phyloP scores from a whole-genome alignment of 2,113 vertebrate genomes.

The Chaenogobius annularis region DNA sequence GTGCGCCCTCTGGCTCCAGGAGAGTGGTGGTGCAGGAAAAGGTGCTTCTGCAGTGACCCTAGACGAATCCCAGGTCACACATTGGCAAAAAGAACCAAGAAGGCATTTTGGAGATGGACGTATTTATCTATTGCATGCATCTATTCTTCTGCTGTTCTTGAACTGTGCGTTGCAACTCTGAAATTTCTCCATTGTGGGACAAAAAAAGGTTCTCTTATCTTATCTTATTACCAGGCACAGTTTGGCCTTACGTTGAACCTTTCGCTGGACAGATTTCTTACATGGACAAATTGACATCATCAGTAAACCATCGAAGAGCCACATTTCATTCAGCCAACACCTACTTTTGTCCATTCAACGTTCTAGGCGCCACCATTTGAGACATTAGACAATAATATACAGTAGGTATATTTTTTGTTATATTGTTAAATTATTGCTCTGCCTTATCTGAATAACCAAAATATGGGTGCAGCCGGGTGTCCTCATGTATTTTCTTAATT shows the following conservation, averaged over 20 bases:
- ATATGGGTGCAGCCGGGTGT: not conserved
- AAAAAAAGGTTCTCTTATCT: no score
- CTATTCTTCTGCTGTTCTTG: no score
- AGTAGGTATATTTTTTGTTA: not conserved
- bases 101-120: not conserved
- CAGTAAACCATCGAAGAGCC: not conserved
- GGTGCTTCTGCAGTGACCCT: constrained; percentile 12
- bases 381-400: not conserved
- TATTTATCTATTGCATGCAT: not conserved
- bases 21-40: constrained; percentile 35
- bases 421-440: not conserved
- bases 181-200: no score
- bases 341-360: not conserved
- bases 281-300: no score
- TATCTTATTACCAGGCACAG: not conserved
- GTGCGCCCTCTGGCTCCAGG: not conserved
- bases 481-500: not conserved
- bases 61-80: not conserved
- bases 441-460: not conserved
- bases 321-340: not conserved
- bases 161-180: no score
- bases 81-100: not conserved
- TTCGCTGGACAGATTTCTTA: not conserved
- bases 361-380: not conserved
- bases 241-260: not conserved